Conservation (phyloP, 2,797 vertebrate species). For the Cyprinodon diabolis region DNA sequence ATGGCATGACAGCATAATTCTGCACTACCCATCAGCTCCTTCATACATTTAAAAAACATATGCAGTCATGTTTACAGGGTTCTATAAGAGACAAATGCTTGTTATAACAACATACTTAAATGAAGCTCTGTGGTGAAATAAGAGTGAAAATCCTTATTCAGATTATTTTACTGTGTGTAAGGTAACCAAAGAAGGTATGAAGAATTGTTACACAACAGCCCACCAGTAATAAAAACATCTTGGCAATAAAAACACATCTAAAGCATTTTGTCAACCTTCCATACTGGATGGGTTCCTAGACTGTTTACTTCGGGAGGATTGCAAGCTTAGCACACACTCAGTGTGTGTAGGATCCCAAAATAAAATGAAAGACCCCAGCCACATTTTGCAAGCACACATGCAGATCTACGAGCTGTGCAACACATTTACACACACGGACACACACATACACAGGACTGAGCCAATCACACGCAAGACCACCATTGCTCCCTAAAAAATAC, state of each 20-base stretch:
- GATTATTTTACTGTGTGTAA: conserved; percentile 19
- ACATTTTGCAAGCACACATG: conserved; percentile 42
- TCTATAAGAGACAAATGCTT: conserved; percentile 20
- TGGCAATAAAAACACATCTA: conserved; percentile 1
- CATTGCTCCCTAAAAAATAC: conserved; percentile 56
- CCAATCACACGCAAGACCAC: conserved; percentile 47
- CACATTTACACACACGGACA: conserved; percentile 24
- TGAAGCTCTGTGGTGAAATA: conserved; percentile 35
- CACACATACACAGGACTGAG: conserved; percentile 25
- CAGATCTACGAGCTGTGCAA: conserved; percentile 7
- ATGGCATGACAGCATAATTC: conserved; percentile 52
- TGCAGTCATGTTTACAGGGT: conserved; percentile 4
- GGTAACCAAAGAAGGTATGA: conserved; percentile 4
- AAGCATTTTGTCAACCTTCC: conserved; percentile 7
- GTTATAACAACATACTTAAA: conserved; percentile 20
- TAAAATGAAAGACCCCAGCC: conserved; percentile 55
- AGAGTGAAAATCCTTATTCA: conserved; percentile 46
- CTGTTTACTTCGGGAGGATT: conserved; percentile 22
- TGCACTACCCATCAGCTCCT: conserved; percentile 35
- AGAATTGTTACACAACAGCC: background rate
- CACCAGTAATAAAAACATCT: conserved; percentile 10
- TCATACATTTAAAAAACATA: conserved; percentile 37
- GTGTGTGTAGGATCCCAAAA: conserved; percentile 41
- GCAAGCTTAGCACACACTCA: conserved; percentile 35
- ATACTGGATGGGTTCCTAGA: conserved; percentile 12